Conservation (phyloP, 2,113 vertebrate genomes). For the Nannobrachium achirus region DNA sequence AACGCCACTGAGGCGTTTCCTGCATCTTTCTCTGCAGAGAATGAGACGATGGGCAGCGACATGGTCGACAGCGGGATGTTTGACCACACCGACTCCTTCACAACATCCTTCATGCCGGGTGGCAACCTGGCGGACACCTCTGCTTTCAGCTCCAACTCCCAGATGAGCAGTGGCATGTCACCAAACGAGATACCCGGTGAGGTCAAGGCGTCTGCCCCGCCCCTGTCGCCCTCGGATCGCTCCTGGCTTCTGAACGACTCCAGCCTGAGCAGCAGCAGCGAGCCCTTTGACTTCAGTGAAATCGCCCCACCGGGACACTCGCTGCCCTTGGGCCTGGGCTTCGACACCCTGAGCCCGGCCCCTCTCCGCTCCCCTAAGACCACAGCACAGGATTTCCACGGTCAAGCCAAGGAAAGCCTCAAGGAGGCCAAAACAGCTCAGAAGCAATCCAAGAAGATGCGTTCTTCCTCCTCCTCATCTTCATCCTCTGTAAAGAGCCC, state of each 20-base stretch:
- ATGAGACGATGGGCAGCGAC: slow-evolving; percentile 21
- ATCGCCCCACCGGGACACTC: slow-evolving; percentile 12
- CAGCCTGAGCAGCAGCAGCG: slow-evolving; percentile 50
- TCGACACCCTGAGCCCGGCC: slow-evolving; percentile 61
- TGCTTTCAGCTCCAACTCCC: slow-evolving; percentile 59
- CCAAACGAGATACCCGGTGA: slow-evolving; percentile 29
- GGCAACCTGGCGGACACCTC: slow-evolving; percentile 52
- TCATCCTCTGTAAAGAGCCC: slow-evolving; percentile 69
- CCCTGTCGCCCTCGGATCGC: slow-evolving; percentile 68
- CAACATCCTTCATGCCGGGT: slow-evolving; percentile 32
- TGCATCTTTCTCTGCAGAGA: slow-evolving; percentile 31
- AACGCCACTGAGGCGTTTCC: slow-evolving; percentile 39
- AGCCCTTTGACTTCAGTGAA: slow-evolving; percentile 58
- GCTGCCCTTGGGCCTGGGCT: slow-evolving; percentile 47
- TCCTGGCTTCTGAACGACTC: slow-evolving; percentile 73
- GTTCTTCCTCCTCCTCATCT: slow-evolving; percentile 53
- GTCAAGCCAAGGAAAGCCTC: slow-evolving; percentile 44
- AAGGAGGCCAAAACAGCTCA: slow-evolving; percentile 49
- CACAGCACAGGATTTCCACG: slow-evolving; percentile 58
- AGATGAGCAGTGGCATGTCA: slow-evolving; percentile 40
- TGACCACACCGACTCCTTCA: slow-evolving; percentile 45
- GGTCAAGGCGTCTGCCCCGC: slow-evolving; percentile 69
- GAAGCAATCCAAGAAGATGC: slow-evolving; percentile 63
- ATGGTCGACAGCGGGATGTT: slow-evolving; percentile 58
- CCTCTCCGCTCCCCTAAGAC: slow-evolving; percentile 75